Evolutionary conservation across 2,797 vertebrate genomes (phyloP).

Genomic region (Lagorchestes hirsutus): DNA sequence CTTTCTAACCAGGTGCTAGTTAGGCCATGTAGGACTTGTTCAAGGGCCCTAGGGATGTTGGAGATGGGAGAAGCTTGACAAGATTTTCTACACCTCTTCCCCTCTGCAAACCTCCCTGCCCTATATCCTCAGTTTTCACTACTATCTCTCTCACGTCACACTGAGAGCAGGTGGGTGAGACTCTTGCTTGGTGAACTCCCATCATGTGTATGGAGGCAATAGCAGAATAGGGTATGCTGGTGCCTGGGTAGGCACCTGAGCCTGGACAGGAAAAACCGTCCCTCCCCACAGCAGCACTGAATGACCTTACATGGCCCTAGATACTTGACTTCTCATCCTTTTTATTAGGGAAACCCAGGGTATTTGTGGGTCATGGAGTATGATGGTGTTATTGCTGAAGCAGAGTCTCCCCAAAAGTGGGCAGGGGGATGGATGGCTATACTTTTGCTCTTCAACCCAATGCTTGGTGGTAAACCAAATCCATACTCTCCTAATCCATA

Average conservation of each 20-base stretch:
- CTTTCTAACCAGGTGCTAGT: neutral
- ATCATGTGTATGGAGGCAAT: neutral
- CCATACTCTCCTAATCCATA: neutral
- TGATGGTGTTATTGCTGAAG: neutral
- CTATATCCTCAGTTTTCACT: neutral
- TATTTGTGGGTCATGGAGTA: neutral
- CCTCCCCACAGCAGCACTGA: neutral
- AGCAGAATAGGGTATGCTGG: neutral
- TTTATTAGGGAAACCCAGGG: neutral
- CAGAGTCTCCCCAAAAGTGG: neutral
- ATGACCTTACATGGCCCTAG: neutral
- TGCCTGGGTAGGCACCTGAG: neutral
- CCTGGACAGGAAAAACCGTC: too few species aligned
- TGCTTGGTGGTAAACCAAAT: neutral
- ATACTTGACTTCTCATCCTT: neutral
- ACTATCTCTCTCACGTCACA: neutral
- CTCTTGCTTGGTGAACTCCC: neutral
- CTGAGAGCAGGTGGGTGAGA: neutral
- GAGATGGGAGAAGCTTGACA: neutral
- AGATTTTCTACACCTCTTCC: neutral
- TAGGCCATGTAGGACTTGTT: neutral
- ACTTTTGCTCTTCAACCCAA: neutral
- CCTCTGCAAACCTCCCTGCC: neutral
- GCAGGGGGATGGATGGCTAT: neutral
- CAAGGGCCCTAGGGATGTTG: neutral